A percentile compares a stretch with the other conserved stretches of the same genome.
Conservation (phyloP, 37 sponge, comb jelly and placozoan species). For the Chondrilla cf. caribensis region DNA sequence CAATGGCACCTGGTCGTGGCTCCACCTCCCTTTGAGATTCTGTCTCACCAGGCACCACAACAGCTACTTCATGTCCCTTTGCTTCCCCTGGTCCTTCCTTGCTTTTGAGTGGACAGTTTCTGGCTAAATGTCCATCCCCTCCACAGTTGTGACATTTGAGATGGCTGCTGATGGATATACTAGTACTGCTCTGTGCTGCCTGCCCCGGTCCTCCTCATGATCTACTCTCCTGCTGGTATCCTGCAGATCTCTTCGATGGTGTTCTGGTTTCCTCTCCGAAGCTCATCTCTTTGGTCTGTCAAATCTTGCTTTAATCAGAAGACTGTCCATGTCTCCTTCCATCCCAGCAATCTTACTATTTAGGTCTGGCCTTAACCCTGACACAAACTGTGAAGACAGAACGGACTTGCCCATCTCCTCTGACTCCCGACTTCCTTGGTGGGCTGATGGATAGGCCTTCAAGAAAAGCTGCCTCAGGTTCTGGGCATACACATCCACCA, state of each 20-base stretch:
- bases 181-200: neutral
- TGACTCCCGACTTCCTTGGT: neutral
- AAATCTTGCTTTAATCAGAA: neutral
- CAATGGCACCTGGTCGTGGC: too few species aligned
- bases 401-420: neutral
- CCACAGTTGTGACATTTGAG: neutral
- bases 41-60: too few species aligned
- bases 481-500: slow-evolving; percentile 45
- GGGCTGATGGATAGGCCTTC: slow-evolving; percentile 17
- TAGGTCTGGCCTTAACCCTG: neutral
- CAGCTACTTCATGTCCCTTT: too few species aligned
- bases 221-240: too few species aligned
- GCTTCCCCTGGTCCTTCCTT: neutral
- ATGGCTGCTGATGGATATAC: neutral
- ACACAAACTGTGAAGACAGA: neutral
- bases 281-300: neutral
- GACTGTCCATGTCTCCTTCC: neutral
- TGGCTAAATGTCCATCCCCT: neutral
- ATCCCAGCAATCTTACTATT: neutral
- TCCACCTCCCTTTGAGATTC: too few species aligned
- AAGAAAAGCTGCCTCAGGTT: slow-evolving; percentile 32
- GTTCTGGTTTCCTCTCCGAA: too few species aligned
- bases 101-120: neutral
- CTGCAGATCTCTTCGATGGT: neutral
- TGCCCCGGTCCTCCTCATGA: neutral